A percentile compares a stretch with the other conserved stretches of the same genome.
These are phyloP conservation scores for Prionace glauca DNA, from an alignment of 2,797 vertebrate genomes.

Conservation along the genomic window DNA sequence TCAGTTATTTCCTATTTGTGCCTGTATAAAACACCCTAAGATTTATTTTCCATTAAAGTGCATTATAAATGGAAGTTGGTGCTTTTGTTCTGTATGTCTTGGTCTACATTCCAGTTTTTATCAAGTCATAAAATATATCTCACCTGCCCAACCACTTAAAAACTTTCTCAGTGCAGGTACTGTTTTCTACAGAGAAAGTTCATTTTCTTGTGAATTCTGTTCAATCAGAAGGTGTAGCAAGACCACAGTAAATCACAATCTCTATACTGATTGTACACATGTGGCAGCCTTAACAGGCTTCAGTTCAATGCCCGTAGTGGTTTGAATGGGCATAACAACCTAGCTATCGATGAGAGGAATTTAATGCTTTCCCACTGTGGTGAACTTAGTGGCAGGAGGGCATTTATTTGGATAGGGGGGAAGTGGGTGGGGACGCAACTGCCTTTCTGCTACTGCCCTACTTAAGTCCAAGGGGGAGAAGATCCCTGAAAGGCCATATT, in stretches of 20 bases:
- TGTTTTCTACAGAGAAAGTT: neutral
- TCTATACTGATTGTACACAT: neutral
- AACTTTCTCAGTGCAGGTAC: neutral
- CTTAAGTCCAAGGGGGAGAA: no score
- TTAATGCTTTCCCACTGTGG: neutral
- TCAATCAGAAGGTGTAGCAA: neutral
- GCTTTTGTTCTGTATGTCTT: neutral
- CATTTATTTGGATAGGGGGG: no score
- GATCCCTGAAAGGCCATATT: no score
- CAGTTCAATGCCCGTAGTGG: neutral
- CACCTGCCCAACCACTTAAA: neutral
- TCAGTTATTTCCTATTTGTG: neutral
- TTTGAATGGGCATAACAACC: neutral
- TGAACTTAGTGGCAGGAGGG: neutral
- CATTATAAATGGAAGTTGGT: neutral
- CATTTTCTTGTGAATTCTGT: neutral
- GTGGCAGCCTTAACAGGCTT: neutral
- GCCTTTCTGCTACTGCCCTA: no score
- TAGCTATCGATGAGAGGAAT: neutral
- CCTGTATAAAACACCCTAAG: neutral
- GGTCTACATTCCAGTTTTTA: neutral
- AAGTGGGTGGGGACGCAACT: neutral
- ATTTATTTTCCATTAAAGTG: neutral
- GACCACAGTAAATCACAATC: neutral
- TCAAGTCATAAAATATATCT: neutral